Conservation (phyloP, 2,113 vertebrate genomes). For the Danionella cerebrum region DNA sequence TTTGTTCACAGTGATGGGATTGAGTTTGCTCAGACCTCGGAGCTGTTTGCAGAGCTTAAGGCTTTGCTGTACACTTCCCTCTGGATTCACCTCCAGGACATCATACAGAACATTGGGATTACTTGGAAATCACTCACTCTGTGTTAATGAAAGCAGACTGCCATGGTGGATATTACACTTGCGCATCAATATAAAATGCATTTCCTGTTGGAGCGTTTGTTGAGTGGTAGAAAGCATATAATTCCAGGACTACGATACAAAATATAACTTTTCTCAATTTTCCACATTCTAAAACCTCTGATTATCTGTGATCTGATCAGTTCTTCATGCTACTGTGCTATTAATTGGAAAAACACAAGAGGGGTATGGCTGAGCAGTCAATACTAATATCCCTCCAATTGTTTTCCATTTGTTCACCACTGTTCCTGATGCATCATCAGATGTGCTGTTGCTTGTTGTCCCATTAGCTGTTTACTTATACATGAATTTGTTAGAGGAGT, state of each 20-base stretch:
- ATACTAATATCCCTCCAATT: not conserved
- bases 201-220: too few relatives aligned
- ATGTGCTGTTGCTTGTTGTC: not conserved
- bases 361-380: not conserved
- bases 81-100: not conserved
- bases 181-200: not conserved
- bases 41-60: constrained; percentile 17
- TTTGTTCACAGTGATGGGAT: constrained; percentile 22
- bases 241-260: too few relatives aligned
- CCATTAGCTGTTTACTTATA: not conserved
- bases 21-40: constrained; percentile 10
- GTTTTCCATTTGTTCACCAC: not conserved
- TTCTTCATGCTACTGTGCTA: not conserved
- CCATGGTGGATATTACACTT: not conserved
- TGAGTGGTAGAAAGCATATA: too few relatives aligned
- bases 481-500: not conserved
- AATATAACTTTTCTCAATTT: not conserved
- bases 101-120: not conserved
- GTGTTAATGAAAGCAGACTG: constrained; percentile 6
- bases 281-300: not conserved
- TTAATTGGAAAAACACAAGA: not conserved
- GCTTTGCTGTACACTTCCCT: not conserved
- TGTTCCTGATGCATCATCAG: not conserved
- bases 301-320: not conserved
- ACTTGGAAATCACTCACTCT: not conserved